phyloP scores from a whole-genome alignment of 2,797 vertebrate species.

The Balearica regulorum region DNA sequence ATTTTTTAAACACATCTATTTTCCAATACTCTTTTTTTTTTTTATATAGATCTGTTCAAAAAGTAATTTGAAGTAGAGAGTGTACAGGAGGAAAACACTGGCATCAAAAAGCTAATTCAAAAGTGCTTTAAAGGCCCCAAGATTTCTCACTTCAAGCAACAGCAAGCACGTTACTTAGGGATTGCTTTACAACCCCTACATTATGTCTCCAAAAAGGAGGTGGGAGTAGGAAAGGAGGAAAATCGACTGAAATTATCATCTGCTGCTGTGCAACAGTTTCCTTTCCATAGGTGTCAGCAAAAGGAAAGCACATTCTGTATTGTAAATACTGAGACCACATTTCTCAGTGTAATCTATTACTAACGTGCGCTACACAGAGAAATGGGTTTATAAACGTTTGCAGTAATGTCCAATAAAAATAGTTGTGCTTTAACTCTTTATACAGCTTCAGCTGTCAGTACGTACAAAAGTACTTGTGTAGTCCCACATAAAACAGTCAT shows the following conservation, averaged over 20 bases:
- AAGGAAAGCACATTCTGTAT: neutral
- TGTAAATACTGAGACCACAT: neutral
- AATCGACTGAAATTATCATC: neutral
- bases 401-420: neutral
- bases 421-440: neutral
- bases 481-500: neutral
- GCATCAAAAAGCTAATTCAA: neutral
- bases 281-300: constrained; percentile 18
- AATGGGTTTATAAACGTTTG: neutral
- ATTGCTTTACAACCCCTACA: neutral
- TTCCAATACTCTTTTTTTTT: neutral
- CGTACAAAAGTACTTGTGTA: neutral
- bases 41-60: neutral
- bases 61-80: neutral
- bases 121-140: neutral
- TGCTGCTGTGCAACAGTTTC: neutral
- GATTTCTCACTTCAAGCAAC: neutral
- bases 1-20: neutral
- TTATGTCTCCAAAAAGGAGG: neutral
- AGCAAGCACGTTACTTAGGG: too few species aligned
- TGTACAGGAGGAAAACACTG: neutral
- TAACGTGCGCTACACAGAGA: neutral
- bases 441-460: neutral
- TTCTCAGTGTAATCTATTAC: neutral
- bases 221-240: neutral